phyloP scores from a whole-genome alignment of 2,888 invertebrate genomes.

The Sinhomidia bicolor region DNA sequence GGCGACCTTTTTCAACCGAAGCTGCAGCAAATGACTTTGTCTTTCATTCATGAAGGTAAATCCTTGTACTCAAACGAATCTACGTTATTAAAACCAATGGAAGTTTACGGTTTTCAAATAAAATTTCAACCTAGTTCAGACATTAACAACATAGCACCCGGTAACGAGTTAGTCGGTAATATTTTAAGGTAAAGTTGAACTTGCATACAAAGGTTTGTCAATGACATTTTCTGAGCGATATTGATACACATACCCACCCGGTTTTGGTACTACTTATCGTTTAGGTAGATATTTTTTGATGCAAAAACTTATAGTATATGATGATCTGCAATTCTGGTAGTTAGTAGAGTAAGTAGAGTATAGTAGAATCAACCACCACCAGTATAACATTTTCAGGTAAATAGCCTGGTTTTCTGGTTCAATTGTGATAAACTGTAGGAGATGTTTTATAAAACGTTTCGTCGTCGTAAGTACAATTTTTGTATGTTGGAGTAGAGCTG shows the following conservation, averaged over 20 bases:
- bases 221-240: not conserved
- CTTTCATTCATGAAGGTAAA: constrained; percentile 78
- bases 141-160: constrained; percentile 40
- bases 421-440: constrained; percentile 30
- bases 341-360: too few species aligned
- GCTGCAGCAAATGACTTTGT: constrained; percentile 79
- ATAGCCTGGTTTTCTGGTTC: constrained; percentile 34
- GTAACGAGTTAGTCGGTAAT: constrained; percentile 53
- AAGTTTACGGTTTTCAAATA: constrained; percentile 78
- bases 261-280: not conserved
- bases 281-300: not conserved
- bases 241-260: not conserved
- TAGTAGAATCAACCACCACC: not conserved
- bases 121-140: constrained; percentile 69
- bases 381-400: not conserved
- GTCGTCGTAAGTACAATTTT: not conserved
- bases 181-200: constrained; percentile 9
- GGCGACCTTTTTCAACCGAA: constrained; percentile 77
- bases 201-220: not conserved
- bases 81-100: constrained; percentile 79
- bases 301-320: not conserved
- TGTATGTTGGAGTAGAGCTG: not conserved
- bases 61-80: constrained; percentile 75
- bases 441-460: not conserved
- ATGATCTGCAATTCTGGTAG: constrained; percentile 1